Evolutionary conservation across 2,113 vertebrate species (phyloP).

Genomic region (Typhlomys cinereus): DNA sequence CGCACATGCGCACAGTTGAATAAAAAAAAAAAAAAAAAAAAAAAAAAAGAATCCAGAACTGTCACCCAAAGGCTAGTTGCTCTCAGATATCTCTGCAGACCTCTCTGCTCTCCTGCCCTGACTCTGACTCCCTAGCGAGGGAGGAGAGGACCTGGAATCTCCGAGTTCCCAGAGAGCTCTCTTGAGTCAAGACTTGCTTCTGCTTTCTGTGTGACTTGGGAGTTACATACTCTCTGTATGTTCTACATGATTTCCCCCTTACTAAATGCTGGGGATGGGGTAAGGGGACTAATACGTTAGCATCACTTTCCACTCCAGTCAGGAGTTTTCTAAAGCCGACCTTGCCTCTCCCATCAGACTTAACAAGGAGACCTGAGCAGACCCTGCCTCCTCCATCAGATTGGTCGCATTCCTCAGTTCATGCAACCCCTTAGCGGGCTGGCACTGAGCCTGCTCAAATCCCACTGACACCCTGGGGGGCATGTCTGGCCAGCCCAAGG

Average conservation of each 20-base stretch:
- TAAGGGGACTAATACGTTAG: no score
- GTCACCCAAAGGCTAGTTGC: not conserved
- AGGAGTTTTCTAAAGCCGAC: not conserved
- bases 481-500: slow-evolving; percentile 25
- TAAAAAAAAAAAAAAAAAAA: no score
- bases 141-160: not conserved
- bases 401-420: not conserved
- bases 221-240: not conserved
- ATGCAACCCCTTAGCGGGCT: not conserved
- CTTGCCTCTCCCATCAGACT: not conserved
- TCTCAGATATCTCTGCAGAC: not conserved
- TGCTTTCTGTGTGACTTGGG: not conserved
- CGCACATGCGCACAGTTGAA: no score
- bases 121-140: not conserved
- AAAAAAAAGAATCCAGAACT: not conserved
- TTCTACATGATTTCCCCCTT: not conserved
- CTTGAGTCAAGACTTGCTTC: not conserved
- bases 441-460: not conserved
- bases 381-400: not conserved
- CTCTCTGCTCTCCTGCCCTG: not conserved
- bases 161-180: not conserved
- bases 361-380: no score
- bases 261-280: not conserved
- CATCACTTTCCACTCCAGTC: not conserved
- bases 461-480: not conserved